A percentile compares a stretch with the other conserved stretches of the same genome.
Evolutionary conservation across 1,140 invertebrate species (phyloP).

Genomic region (Zaprionus vittiger): DNA sequence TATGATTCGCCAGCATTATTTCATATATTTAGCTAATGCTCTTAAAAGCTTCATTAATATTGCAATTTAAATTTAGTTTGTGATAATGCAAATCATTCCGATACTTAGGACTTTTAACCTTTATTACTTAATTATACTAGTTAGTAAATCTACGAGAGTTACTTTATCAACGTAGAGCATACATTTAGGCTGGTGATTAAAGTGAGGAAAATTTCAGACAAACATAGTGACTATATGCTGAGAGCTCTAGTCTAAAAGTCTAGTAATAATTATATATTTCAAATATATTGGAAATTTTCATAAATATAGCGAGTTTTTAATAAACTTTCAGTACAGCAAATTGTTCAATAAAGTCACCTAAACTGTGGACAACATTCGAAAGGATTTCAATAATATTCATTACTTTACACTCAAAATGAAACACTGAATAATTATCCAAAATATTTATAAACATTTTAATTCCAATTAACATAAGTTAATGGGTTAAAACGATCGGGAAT

Average conservation of each 20-base stretch:
- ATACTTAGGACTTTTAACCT: neutral
- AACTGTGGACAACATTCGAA: too few species aligned
- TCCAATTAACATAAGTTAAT: neutral
- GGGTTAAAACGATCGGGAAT: conserved; percentile 18
- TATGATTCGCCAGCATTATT: neutral
- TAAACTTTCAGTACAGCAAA: too few species aligned
- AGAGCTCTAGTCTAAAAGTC: too few species aligned
- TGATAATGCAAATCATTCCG: conserved; percentile 10
- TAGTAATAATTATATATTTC: too few species aligned
- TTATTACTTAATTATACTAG: neutral
- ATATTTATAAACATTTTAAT: conserved; percentile 5
- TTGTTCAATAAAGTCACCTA: too few species aligned
- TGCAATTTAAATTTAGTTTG: neutral
- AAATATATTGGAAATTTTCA: too few species aligned
- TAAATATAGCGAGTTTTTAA: too few species aligned
- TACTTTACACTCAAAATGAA: neutral
- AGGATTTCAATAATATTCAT: neutral
- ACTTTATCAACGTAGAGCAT: neutral
- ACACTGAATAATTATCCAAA: neutral
- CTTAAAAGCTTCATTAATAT: conserved; percentile 1
- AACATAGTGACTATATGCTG: neutral
- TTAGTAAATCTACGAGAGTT: neutral
- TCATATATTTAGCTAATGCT: neutral
- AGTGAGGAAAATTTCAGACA: neutral
- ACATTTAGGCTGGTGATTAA: neutral